A percentile compares a stretch with the other conserved stretches of the same genome.
Conservation (phyloP, 1,140 invertebrate species). For the Tribolium madens region DNA sequence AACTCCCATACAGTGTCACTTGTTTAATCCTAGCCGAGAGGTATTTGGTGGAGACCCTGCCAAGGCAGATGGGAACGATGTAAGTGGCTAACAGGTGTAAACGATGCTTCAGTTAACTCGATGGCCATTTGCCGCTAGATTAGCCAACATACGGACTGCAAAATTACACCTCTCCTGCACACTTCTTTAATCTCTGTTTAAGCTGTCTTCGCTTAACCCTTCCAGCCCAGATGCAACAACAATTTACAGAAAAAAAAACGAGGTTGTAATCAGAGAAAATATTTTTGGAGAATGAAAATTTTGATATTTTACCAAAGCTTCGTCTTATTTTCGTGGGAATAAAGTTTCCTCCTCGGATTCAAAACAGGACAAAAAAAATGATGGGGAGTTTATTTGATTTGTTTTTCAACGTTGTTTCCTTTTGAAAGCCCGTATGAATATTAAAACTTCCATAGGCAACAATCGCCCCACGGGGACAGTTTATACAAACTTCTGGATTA, state of each 20-base stretch:
- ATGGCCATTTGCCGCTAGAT: slow-evolving; percentile 53
- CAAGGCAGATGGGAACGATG: slow-evolving; percentile 47
- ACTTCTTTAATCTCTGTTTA: slow-evolving; percentile 41
- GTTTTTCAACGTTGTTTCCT: slow-evolving; percentile 48
- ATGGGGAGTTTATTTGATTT: slow-evolving; percentile 46
- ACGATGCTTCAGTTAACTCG: slow-evolving; percentile 51
- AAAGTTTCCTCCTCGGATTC: slow-evolving; percentile 1
- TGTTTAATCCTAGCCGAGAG: slow-evolving; percentile 39
- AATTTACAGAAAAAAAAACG: neutral
- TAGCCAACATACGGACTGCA: slow-evolving; percentile 53
- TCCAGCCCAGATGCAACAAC: neutral
- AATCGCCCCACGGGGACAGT: slow-evolving; percentile 43
- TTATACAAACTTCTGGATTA: slow-evolving; percentile 46
- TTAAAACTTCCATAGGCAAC: slow-evolving; percentile 46
- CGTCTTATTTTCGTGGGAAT: slow-evolving; percentile 29
- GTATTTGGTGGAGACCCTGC: slow-evolving; percentile 33
- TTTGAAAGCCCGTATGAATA: slow-evolving; percentile 48
- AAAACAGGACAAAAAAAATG: slow-evolving; percentile 25
- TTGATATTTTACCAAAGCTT: neutral
- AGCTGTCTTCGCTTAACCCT: slow-evolving; percentile 13
- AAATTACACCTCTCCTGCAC: slow-evolving; percentile 45
- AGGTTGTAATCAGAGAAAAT: neutral
- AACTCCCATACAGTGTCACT: slow-evolving; percentile 41
- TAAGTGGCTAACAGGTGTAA: slow-evolving; percentile 55
- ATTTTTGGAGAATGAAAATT: neutral